A percentile compares a stretch with the other conserved stretches of the same genome.
Evolutionary conservation across 2,113 vertebrate species (phyloP).

Genomic region (Varanus komodoensis): DNA sequence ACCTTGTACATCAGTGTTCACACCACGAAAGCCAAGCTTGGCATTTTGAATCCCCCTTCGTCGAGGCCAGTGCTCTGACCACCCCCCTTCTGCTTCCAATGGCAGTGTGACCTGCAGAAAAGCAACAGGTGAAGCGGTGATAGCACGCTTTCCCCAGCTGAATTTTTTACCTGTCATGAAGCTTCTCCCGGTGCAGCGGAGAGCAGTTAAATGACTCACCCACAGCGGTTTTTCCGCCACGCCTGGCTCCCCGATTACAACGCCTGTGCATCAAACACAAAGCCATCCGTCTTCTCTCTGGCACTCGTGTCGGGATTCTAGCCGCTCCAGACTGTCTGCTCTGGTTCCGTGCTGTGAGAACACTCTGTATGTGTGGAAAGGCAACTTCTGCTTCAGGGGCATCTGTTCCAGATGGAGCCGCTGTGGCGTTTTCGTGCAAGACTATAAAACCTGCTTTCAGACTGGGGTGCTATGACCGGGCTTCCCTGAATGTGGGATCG

Average conservation of each 20-base stretch:
- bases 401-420: rapidly evolving
- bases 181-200: background rate
- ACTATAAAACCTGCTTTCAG: background rate
- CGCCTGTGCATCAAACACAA: background rate
- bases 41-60: background rate
- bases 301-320: constrained; percentile 8
- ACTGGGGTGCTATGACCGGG: background rate
- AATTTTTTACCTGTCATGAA: background rate
- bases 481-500: background rate
- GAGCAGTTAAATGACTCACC: background rate
- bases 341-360: background rate
- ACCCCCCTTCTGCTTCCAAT: too few species aligned
- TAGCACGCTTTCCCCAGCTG: too few species aligned
- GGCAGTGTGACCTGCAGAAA: background rate
- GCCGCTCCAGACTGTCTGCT: constrained; percentile 12
- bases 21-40: background rate
- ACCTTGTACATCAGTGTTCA: background rate
- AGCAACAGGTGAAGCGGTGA: background rate
- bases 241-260: rapidly evolving
- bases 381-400: background rate
- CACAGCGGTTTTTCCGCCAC: background rate
- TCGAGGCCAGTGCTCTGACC: background rate
- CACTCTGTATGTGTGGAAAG: constrained; percentile 12
- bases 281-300: background rate
- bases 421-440: background rate